Evolutionary conservation across 2,113 vertebrate species (phyloP).

Genomic region (Thamnophis sirtalis): DNA sequence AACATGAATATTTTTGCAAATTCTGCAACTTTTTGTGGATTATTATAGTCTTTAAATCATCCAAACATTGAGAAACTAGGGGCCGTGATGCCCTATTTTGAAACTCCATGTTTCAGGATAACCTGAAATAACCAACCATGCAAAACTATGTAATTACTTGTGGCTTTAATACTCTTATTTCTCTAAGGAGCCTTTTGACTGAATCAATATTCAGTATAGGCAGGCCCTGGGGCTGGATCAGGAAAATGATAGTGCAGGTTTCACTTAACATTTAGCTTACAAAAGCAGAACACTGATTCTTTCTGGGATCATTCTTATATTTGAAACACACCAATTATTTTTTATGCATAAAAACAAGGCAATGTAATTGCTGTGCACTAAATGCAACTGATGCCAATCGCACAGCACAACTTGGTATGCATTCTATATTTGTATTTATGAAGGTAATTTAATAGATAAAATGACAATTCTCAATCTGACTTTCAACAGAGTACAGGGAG

Average conservation of each 20-base stretch:
- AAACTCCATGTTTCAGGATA: constrained; percentile 8
- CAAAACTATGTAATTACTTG: constrained; percentile 62
- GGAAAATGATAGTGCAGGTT: constrained; percentile 39
- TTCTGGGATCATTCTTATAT: constrained; percentile 13
- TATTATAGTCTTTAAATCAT: neutral
- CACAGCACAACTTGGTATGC: neutral
- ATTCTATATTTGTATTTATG: neutral
- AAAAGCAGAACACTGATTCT: constrained; percentile 23
- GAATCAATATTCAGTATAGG: constrained; percentile 53
- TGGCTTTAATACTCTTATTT: constrained; percentile 54
- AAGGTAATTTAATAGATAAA: neutral
- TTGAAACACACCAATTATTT: constrained; percentile 27
- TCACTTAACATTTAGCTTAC: constrained; percentile 22
- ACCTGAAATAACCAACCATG: constrained; percentile 34
- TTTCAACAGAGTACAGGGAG: neutral
- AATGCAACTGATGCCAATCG: neutral
- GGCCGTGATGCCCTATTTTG: neutral
- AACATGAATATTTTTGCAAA: neutral
- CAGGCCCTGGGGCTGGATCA: constrained; percentile 4
- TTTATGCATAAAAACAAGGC: neutral
- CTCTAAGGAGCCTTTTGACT: constrained; percentile 50
- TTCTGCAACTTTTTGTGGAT: neutral
- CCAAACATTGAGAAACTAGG: constrained; percentile 20
- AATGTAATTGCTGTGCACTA: constrained; percentile 7
- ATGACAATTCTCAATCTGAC: neutral